Evolutionary conservation across 92 coral and sea anemone species (phyloP).

Genomic region (Heteractis magnifica): DNA sequence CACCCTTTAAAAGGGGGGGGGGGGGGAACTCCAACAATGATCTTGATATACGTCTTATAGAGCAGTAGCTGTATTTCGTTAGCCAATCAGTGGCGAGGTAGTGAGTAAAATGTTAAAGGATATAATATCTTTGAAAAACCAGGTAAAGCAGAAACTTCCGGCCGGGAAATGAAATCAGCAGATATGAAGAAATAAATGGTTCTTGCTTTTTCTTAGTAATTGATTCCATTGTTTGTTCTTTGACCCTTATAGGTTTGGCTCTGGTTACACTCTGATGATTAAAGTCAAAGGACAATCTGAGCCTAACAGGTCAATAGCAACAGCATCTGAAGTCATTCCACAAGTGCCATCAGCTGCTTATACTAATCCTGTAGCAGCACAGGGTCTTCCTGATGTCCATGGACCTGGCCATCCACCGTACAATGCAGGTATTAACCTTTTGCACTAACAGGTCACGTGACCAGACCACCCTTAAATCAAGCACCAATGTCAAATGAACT

Average conservation of each 20-base stretch:
- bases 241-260: slow-evolving; percentile 66
- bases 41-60: too few species aligned
- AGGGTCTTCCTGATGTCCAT: slow-evolving; percentile 61
- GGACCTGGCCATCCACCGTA: slow-evolving; percentile 46
- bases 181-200: slow-evolving; percentile 31
- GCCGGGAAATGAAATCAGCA: slow-evolving; percentile 39
- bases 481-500: too few species aligned
- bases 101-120: too few species aligned
- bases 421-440: slow-evolving; percentile 11
- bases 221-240: neutral
- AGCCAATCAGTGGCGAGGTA: too few species aligned
- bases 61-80: too few species aligned
- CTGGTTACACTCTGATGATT: slow-evolving; percentile 92
- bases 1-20: too few species aligned
- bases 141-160: too few species aligned
- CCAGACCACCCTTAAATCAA: too few species aligned
- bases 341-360: slow-evolving; percentile 23
- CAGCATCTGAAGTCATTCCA: slow-evolving; percentile 34
- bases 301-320: slow-evolving; percentile 30
- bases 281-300: slow-evolving; percentile 63
- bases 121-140: too few species aligned
- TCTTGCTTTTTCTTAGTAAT: neutral
- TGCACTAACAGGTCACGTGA: too few species aligned
- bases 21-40: too few species aligned
- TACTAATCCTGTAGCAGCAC: slow-evolving; percentile 37